Base-by-base conservation (phyloP, 64 coral and sea anemone species). In the Pocillopora verrucosa region DNA sequence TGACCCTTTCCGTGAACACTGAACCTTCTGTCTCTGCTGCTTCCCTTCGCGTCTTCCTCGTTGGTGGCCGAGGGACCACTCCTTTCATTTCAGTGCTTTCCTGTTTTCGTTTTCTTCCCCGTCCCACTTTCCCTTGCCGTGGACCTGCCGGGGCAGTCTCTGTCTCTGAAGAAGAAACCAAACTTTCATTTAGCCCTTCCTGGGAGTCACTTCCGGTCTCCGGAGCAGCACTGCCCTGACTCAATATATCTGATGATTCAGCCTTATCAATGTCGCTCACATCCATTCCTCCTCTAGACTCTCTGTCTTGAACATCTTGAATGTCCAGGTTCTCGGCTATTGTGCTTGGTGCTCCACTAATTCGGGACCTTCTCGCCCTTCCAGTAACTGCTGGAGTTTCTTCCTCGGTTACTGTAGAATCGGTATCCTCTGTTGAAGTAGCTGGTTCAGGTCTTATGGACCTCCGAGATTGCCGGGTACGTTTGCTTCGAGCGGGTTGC, bases 171-270 rank as follows among this genome's bases (percentile, higher is more conserved):
- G 82, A 85, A 12, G 82, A 85, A 5, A 38, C 20, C 2, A 85
- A 20, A 13, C 64, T 72, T 45, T 85, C 82, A 85, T 64, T 85
- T 37, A n/a, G 36, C 9, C 10, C 37, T 16, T 70, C 64, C 67
- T 56, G 64, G 10, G 82, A 72, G 34, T 85, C 82, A 56, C 82
- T 85, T 38, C 70, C 82, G 3, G 82, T 85, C 37, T 37, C 37
- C 45, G 82, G 82, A 57, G 72, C 38, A 72, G 45, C 82, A 72
- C 82, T 85, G 38, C 82, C 70, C 35, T 85, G 82, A 51, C 82
- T 85, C n/a, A 72, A 37, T 65, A 72, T 24, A 15, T 85, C 82
- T 72, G 82, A 85, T 41, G 82, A 85, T 41, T 72, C 82, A 13
- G 10, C 82, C 65, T 72, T 72, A 12, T 85, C 82, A 85, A 72